Evolutionary conservation across 2,888 invertebrate genomes (phyloP), one percentile per base, ranked within the genome.

Genomic region (Dicyrtomina minuta): DNA sequence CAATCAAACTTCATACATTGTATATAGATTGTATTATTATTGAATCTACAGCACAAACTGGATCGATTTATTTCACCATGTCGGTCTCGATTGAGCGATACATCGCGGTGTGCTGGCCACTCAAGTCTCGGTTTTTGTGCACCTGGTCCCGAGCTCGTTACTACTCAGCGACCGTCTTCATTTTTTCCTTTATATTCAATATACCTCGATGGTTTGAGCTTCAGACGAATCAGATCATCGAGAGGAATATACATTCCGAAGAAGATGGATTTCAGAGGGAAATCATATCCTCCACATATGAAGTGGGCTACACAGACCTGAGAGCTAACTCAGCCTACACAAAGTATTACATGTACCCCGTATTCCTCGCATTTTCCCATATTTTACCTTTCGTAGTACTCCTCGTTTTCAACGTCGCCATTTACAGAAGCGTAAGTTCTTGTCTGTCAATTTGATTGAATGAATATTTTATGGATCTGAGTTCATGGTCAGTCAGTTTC

Each of bases 81-180:
- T 84, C 84, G 3, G 86, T 87, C 72, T 86, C 86, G 1, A 84
- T 94, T 79, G 96, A 96, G 82, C 87, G 97, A 66, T 97, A 94
- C 85, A 93, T 96, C 73, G 96, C 96, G 4, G 92, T 93, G 43
- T 93, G 92, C 80, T 91, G 91, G 33, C 96, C 96, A 0, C 85
- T 96, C 62, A 87, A 88, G 74, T 95, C 96, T 1, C 86, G 93
- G 65, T 91, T 92, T 1, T 86, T 96, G 77, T 96, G 96, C 83
- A 96, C 96, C 2, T 92, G 93, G 79, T 89, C 90, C 61, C 86
- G 89, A 74, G 96, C 90, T 66, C 87, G 92, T 74, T 86, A 91
- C 79, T 94, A 93, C 81, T 92, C 96, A 66, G 84, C 91, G 27
- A 86, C 87, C 41, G 92, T 95, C 78, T 88, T 91, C 12, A 82